Base-by-base conservation (phyloP, 2,888 invertebrate genomes). In the Diloba caeruleocephala region DNA sequence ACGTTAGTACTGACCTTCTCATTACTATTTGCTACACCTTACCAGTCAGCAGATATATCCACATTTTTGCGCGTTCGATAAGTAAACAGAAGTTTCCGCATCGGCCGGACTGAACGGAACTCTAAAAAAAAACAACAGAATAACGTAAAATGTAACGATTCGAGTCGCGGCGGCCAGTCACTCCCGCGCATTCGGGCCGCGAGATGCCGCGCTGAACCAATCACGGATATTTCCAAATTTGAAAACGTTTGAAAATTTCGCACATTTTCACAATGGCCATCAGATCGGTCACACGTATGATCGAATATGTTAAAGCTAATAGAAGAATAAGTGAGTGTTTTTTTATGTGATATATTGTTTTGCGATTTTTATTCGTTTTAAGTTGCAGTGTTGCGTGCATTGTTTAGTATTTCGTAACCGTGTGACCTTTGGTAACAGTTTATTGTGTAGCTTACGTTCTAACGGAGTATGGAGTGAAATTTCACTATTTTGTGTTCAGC, bases 261-360 rank as follows among this genome's bases (percentile, higher is more conserved):
- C 38, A 43, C 59, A 60, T 73, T 74, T 62, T 15, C 52, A 76
- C 65, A 51, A 87, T 88, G 88, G 80, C 81, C 31, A 50, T 75
- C 23, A 70, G 81, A 51, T 76, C 78, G 19, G 48, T 81, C 28
- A 64, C 74, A 45, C 84, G 82, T 38, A 81, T 85, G 73, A 43
- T 85, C 48, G 84, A 83, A 38, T 79, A 77, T 44, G 57, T 80
- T 0, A 82, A 79, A 45, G 58, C 71, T 7, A 84, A 85, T 68
- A 58, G 83, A 50, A 81, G 67, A 45, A 85, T 87, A 51, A 79
- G 88, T 88, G 76, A 88, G 88, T 87, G 66, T 17, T 46, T 48
- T 52, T 60, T 54, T 71, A 63, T 41, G n/a, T 48, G 34, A 36
- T 39, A 25, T n/a, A 56, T 37, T 8, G 43, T 43, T 52, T 43